Evolutionary conservation across 2,113 vertebrate species (phyloP).

Genomic region (Leucoraja erinaceus): DNA sequence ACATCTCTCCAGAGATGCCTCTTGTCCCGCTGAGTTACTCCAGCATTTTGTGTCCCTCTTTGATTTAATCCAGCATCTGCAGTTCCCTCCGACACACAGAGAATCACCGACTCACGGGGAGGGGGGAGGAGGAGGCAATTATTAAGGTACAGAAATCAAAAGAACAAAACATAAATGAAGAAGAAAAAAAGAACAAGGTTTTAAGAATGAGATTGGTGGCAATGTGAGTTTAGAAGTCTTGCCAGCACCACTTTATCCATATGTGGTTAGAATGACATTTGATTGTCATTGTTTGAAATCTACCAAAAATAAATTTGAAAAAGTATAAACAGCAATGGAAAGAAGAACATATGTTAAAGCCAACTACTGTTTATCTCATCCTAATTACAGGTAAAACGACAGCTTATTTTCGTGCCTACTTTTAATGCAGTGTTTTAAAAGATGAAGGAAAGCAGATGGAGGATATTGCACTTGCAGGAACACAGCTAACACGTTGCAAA

Average conservation of each 20-base stretch:
- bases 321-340: neutral
- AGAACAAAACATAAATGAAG: neutral
- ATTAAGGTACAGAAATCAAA: neutral
- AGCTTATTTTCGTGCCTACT: conserved; percentile 6
- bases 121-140: neutral
- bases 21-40: too few relatives aligned
- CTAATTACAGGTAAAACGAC: neutral
- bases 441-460: conserved; percentile 15
- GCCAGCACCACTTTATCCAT: too few relatives aligned
- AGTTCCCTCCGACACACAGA: too few relatives aligned
- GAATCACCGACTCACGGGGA: too few relatives aligned
- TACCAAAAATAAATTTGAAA: neutral
- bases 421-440: conserved; percentile 17
- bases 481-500: neutral
- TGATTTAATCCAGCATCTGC: too few relatives aligned
- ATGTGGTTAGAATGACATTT: neutral
- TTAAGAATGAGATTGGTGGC: neutral
- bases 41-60: too few relatives aligned
- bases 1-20: too few relatives aligned
- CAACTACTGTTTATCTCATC: neutral
- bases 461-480: conserved; percentile 2
- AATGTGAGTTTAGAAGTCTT: neutral
- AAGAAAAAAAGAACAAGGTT: neutral
- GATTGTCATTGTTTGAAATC: neutral
- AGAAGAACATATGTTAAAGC: neutral